Evolutionary conservation across 2,797 vertebrate species (phyloP), one percentile per base, ranked within the genome.

Genomic region (Gymnopithys bicolor): DNA sequence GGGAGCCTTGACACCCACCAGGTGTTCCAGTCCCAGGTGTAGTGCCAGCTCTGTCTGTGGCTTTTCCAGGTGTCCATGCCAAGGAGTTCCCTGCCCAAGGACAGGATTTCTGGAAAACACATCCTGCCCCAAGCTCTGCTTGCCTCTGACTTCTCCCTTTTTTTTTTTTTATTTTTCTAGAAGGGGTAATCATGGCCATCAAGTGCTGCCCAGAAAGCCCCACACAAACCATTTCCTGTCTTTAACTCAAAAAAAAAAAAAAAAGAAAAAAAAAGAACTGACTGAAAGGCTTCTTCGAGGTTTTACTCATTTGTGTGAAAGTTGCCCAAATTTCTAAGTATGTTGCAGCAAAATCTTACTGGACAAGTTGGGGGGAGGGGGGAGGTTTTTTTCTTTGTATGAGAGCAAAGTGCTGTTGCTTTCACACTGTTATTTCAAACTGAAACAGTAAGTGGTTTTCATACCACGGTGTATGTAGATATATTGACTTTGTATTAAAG

Each of bases 401-500:
- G 96, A 99, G 98, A 98, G 98, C 98, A 98, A 98, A 98, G 97
- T 97, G 98, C 98, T 98, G 97, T 98, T 97, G 98, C 98, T 99
- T 98, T 98, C 98, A 98, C 98, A 98, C 98, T 98, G 98, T 98
- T 98, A 98, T 98, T 98, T 98, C 98, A 98, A 98, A 98, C 97
- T 97, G 98, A 98, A 99, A 98, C 98, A 98, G 99, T 98, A 98
- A 99, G 98, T 99, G 99, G 99, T 98, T 98, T 95, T 98, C 98
- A 98, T 97, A 98, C 99, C 99, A 98, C 99, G 98, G 98, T 99
- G 98, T 99, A 99, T 99, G 99, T 99, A 99, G 99, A 99, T 99
- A 99, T 98, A 99, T 99, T 98, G 97, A 99, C 98, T 99, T 99
- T 99, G 99, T 99, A 99, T 99, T 99, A 99, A 99, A 99, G 99